Conservation (phyloP, 53 echinoderm and acorn worm genomes). For the Arbacia lixula region DNA sequence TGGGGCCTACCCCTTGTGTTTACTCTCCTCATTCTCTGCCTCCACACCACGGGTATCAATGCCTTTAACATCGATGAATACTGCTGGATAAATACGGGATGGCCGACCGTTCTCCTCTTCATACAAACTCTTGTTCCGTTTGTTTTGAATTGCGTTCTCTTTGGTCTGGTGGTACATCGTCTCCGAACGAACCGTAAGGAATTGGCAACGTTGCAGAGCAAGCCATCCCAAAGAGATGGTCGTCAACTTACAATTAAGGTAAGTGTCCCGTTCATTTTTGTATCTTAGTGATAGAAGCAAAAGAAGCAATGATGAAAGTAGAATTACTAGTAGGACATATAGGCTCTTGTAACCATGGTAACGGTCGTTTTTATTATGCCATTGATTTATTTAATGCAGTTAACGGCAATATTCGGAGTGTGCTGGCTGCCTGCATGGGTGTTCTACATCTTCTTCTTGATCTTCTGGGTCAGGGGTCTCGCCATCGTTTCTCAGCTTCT, state of each 20-base stretch:
- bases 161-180: conserved; percentile 34
- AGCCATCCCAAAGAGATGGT: background rate
- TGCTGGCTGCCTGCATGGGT: conserved; percentile 29
- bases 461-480: background rate
- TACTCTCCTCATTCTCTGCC: background rate
- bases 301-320: no score
- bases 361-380: no score
- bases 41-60: background rate
- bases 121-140: background rate
- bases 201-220: background rate
- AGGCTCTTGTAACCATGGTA: no score
- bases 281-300: no score
- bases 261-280: no score
- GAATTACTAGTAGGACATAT: no score
- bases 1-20: conserved; percentile 31
- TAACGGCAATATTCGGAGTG: conserved; percentile 34
- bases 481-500: conserved; percentile 22
- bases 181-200: background rate
- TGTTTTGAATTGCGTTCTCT: background rate
- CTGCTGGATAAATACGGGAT: conserved; percentile 37
- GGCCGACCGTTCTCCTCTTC: conserved; percentile 6
- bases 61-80: background rate
- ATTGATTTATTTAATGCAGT: no score
- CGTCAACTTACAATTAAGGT: conserved; percentile 27
- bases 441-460: conserved; percentile 8